Percentiles rank a stretch among this genome's conserved stretches.
Evolutionary conservation across 2,888 invertebrate genomes (phyloP).

Genomic region (Troides aeacus): DNA sequence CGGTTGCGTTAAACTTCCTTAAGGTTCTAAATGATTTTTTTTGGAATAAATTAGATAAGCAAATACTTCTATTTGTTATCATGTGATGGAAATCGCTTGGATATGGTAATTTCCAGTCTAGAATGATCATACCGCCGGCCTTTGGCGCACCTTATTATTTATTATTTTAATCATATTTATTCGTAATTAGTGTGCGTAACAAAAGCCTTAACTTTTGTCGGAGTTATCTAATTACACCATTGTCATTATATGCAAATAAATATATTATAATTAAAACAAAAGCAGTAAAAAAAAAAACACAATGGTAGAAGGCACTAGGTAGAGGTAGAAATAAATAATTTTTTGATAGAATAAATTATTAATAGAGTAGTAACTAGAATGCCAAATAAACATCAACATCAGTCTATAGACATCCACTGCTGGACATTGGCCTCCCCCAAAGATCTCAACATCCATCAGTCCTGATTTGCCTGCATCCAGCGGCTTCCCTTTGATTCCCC

Average conservation of each 20-base stretch:
- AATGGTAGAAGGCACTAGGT: not conserved
- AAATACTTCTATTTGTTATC: slow-evolving; percentile 18
- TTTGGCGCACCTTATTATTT: slow-evolving; percentile 2
- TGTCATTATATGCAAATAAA: not conserved
- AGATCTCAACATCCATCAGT: too few relatives aligned
- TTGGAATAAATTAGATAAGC: not conserved
- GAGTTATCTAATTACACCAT: not conserved
- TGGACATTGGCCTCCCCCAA: too few relatives aligned
- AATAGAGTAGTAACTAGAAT: not conserved
- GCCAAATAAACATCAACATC: too few relatives aligned
- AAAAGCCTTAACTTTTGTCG: not conserved
- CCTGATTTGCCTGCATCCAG: too few relatives aligned
- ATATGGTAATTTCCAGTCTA: slow-evolving; percentile 18
- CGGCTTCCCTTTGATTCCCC: too few relatives aligned
- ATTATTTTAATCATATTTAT: not conserved
- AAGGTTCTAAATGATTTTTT: not conserved
- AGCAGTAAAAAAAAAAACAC: not conserved
- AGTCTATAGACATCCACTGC: too few relatives aligned
- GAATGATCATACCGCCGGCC: not conserved
- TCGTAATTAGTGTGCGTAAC: not conserved
- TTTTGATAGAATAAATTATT: not conserved
- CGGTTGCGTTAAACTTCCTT: not conserved
- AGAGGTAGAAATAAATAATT: not conserved
- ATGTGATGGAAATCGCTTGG: slow-evolving; percentile 20
- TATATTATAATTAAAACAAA: not conserved